These are phyloP conservation scores for Dexiosoma caninum DNA, from an alignment of 2,888 invertebrate species.

Conservation along the genomic window DNA sequence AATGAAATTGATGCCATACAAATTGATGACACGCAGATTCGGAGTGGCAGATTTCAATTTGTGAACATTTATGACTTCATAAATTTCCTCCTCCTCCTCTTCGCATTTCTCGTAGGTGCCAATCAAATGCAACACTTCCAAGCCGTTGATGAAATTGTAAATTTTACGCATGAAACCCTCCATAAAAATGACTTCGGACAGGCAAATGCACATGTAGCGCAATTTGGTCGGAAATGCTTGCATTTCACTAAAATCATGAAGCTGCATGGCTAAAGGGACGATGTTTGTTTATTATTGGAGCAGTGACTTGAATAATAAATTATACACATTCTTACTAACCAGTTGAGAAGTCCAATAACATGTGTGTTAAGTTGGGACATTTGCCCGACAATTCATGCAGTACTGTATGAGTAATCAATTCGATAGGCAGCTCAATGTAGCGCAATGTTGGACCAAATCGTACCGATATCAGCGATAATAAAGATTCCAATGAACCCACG, in stretches of 20 bases:
- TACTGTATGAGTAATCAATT: slow-evolving; percentile 96
- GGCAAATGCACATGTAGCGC: slow-evolving; percentile 95
- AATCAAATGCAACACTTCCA: slow-evolving; percentile 96
- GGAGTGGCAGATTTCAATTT: slow-evolving; percentile 99
- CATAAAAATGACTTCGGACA: slow-evolving; percentile 99
- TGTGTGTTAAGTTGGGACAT: slow-evolving; percentile 95
- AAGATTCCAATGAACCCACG: slow-evolving; percentile 88
- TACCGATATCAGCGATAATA: slow-evolving; percentile 91
- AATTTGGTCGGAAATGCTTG: slow-evolving; percentile 99
- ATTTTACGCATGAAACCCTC: slow-evolving; percentile 99
- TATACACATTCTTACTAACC: slow-evolving; percentile 74
- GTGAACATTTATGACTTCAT: slow-evolving; percentile 99
- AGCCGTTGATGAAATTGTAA: slow-evolving; percentile 98
- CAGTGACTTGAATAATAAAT: too few relatives aligned
- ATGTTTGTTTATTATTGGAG: too few relatives aligned
- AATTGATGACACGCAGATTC: slow-evolving; percentile 96
- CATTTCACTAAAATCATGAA: slow-evolving; percentile 99
- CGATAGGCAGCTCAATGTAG: slow-evolving; percentile 96
- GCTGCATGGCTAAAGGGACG: slow-evolving; percentile 91
- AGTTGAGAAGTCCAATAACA: slow-evolving; percentile 98
- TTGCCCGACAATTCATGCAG: slow-evolving; percentile 97
- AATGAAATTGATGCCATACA: slow-evolving; percentile 98
- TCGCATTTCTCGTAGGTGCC: slow-evolving; percentile 98
- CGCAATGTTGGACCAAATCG: slow-evolving; percentile 92
- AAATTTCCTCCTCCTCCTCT: slow-evolving; percentile 99